Conservation (phyloP, 2,113 vertebrate species). For the Psephotus haematonotus region DNA sequence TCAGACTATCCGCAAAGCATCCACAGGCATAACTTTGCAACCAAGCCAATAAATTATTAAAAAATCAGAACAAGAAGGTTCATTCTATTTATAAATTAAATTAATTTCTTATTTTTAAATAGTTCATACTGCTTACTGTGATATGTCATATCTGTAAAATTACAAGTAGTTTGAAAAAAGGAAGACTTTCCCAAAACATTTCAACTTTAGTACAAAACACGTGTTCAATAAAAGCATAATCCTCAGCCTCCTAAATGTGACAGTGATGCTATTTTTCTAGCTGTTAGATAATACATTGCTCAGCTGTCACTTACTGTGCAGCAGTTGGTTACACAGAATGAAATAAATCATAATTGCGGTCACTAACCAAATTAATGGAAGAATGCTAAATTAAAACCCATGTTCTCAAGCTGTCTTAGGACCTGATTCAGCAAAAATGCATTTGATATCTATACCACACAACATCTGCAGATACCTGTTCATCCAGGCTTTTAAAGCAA, state of each 20-base stretch:
- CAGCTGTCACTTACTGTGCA: constrained; percentile 32
- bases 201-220: neutral
- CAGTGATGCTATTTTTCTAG: constrained; percentile 11
- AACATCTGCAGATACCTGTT: neutral
- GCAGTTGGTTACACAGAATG: neutral
- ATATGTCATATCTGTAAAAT: neutral
- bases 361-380: constrained; percentile 53
- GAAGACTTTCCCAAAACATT: neutral
- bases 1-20: neutral
- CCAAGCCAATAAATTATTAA: neutral
- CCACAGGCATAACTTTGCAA: neutral
- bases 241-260: neutral
- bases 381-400: constrained; percentile 23
- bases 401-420: constrained; percentile 1
- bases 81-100: neutral
- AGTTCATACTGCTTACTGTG: neutral
- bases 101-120: neutral
- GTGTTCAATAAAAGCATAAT: neutral
- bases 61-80: neutral
- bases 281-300: constrained; percentile 45
- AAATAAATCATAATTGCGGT: constrained; percentile 33
- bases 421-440: constrained; percentile 44
- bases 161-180: neutral
- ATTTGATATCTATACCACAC: neutral
- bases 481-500: neutral